These are phyloP conservation scores for Coleophora flavipennella DNA, from an alignment of 2,888 invertebrate genomes.

Conservation along the genomic window DNA sequence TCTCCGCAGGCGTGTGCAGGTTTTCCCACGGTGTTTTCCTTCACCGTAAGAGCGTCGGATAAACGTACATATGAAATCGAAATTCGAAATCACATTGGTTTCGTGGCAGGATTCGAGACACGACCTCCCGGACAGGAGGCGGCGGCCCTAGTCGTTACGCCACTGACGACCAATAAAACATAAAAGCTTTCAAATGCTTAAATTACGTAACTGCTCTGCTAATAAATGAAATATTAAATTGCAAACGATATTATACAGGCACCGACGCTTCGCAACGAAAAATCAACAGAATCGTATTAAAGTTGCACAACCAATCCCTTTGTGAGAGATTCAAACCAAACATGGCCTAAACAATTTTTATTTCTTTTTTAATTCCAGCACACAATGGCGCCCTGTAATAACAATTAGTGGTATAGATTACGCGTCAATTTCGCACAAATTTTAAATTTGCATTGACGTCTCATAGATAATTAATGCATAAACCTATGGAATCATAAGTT, in stretches of 20 bases:
- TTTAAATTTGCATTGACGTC: constrained; percentile 18
- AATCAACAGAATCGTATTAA: constrained; percentile 51
- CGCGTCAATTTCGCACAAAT: constrained; percentile 44
- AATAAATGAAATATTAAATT: constrained; percentile 26
- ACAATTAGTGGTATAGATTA: constrained; percentile 49
- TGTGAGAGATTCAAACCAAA: constrained; percentile 34
- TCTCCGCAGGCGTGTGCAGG: too few species aligned
- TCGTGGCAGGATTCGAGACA: too few species aligned
- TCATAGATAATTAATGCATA: constrained; percentile 27
- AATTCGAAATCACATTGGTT: too few species aligned
- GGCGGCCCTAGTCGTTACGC: too few species aligned
- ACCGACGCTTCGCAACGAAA: constrained; percentile 53
- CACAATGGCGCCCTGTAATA: constrained; percentile 26
- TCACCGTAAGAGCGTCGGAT: too few species aligned
- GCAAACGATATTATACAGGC: constrained; percentile 43
- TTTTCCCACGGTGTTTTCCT: too few species aligned
- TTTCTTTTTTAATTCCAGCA: constrained; percentile 24
- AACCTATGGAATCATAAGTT: constrained; percentile 41
- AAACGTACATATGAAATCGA: too few species aligned
- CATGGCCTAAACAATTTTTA: constrained; percentile 27
- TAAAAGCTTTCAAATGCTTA: too few species aligned
- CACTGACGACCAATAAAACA: too few species aligned
- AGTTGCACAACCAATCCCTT: constrained; percentile 52
- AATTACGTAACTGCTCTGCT: too few species aligned
- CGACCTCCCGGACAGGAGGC: too few species aligned